Conservation (phyloP, 2,113 vertebrate species). For the Arvicanthis niloticus region DNA sequence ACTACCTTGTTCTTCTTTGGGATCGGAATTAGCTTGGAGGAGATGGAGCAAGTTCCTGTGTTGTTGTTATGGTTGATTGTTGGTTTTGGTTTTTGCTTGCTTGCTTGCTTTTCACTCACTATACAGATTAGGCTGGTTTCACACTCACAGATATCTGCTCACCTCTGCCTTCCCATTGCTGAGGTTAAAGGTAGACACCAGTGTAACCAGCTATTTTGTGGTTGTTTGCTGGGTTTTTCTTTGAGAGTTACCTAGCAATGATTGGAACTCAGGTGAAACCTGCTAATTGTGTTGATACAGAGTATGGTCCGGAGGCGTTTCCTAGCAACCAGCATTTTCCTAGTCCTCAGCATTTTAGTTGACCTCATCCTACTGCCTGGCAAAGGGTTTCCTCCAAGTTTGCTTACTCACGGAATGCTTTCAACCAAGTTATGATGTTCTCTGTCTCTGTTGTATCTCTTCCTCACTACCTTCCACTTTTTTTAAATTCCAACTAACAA, state of each 20-base stretch:
- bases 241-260: constrained; percentile 79
- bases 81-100: not conserved
- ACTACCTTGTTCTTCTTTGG: not conserved
- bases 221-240: not conserved
- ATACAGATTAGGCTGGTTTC: not conserved
- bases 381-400: constrained; percentile 16
- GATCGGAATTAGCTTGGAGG: constrained; percentile 33
- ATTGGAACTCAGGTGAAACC: constrained; percentile 68
- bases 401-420: constrained; percentile 51
- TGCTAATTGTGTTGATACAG: constrained; percentile 75
- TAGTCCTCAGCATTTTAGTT: constrained; percentile 45
- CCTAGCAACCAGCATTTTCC: constrained; percentile 64
- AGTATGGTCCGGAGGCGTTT: constrained; percentile 34
- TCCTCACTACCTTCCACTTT: not conserved
- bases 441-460: no score
- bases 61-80: not conserved
- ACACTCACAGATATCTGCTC: not conserved
- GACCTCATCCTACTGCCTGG: not conserved
- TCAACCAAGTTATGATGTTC: not conserved
- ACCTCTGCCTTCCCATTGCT: not conserved
- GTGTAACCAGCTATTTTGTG: not conserved
- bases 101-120: not conserved
- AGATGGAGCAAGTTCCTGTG: not conserved
- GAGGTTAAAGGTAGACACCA: not conserved
- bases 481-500: not conserved